Evolutionary conservation across 2,797 vertebrate species (phyloP).

Genomic region (Dermochelys coriacea): DNA sequence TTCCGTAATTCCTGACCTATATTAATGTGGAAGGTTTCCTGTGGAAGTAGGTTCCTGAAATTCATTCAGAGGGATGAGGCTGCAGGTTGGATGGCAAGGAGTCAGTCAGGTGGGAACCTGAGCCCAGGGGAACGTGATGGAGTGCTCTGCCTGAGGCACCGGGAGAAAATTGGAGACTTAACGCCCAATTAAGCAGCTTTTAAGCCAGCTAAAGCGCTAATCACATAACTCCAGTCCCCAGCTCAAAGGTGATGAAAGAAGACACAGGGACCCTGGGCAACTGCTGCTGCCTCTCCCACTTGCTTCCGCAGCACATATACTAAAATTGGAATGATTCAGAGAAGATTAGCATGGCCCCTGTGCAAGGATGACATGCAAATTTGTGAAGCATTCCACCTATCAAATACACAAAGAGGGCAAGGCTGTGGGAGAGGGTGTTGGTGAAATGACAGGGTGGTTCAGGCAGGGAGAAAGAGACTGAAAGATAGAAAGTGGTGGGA

Average conservation of each 20-base stretch:
- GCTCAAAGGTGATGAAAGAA: constrained; percentile 33
- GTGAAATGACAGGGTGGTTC: not conserved
- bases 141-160: constrained; percentile 25
- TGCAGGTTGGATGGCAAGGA: not conserved
- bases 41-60: not conserved
- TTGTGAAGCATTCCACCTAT: not conserved
- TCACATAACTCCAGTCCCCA: constrained; percentile 45
- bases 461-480: not conserved
- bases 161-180: constrained; percentile 69
- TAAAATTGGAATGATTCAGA: too few species aligned
- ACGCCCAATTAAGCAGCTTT: constrained; percentile 71
- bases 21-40: not conserved
- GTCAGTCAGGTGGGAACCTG: not conserved
- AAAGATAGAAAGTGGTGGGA: not conserved
- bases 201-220: constrained; percentile 60
- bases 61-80: not conserved
- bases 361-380: too few species aligned
- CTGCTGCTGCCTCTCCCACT: not conserved
- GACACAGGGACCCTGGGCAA: constrained; percentile 25
- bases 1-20: not conserved
- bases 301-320: too few species aligned
- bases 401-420: not conserved
- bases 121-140: constrained; percentile 5
- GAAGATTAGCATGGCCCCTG: too few species aligned
- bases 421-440: not conserved